A percentile compares a stretch with the other conserved stretches of the same genome.
Conservation (phyloP, 2,113 vertebrate species). For the Smithornis capensis region DNA sequence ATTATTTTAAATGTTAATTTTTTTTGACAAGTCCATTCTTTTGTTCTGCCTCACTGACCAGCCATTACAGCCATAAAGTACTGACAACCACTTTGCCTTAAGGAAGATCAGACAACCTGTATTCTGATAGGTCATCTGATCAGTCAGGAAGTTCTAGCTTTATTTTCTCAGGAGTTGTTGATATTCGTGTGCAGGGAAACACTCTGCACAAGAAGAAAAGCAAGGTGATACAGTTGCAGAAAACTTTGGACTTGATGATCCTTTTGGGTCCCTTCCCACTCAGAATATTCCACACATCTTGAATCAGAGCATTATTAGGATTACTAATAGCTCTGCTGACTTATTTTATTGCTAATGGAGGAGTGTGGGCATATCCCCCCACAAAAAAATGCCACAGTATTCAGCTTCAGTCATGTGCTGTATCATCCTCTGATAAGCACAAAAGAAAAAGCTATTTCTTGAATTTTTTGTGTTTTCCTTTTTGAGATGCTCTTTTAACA, state of each 20-base stretch:
- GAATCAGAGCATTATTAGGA: background rate
- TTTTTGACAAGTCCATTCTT: background rate
- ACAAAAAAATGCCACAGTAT: background rate
- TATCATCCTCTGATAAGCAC: background rate
- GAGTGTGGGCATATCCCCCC: fast-evolving
- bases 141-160: background rate
- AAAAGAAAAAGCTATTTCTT: background rate
- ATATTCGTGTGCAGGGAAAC: background rate
- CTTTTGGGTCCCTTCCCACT: background rate
- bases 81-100: background rate
- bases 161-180: background rate
- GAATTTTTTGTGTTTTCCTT: background rate
- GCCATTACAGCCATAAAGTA: background rate
- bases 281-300: background rate
- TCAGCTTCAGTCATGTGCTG: background rate
- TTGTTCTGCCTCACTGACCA: background rate
- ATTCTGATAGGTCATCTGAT: background rate
- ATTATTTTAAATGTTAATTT: background rate
- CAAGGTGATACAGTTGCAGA: background rate
- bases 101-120: background rate
- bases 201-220: background rate
- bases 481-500: background rate
- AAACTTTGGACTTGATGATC: background rate
- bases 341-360: background rate
- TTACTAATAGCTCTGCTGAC: background rate